Evolutionary conservation across 2,888 invertebrate genomes (phyloP), one percentile per base, ranked within the genome.

Genomic region (Epirrhoe alternata): DNA sequence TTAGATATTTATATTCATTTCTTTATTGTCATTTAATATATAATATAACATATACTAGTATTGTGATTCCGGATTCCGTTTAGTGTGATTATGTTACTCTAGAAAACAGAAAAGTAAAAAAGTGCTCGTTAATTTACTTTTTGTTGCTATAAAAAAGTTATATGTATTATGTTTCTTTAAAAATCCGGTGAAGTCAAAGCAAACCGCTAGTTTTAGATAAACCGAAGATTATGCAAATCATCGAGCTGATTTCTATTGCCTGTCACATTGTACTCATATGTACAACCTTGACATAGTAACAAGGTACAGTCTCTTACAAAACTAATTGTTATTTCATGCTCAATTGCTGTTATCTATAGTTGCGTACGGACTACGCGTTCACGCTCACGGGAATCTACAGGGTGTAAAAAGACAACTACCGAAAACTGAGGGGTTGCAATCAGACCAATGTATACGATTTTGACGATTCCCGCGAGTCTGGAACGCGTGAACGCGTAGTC

Each of bases 201-300:
- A 57, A 31, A 57, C 49, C 33, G 50, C 49, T 38, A 31, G 14
- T 52, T 14, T 14, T 57, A 42, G 52, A 50, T 62, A 56, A 61
- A 57, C 55, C 33, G 55, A 67, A 80, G 77, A 82, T 86, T 87
- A 87, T 86, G 84, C 81, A 83, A 86, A 86, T 84, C 70, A 74
- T 65, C 64, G 67, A 61, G 72, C 68, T 73, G 72, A 78, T 76
- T 80, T 82, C 76, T 79, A 77, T 75, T 75, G 64, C 67, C 68
- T 80, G 80, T 77, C 69, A 77, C 61, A 69, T 73, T 70, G 68
- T 70, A 71, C 54, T 64, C 38, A 56, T 30, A 60, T 57, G 63
- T 58, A 45, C 67, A 76, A 70, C 87, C 87, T 86, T 87, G 87
- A 82, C 86, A 85, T 64, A 70, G 70, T 53, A 72, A 47, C 49